A percentile compares a stretch with the other conserved stretches of the same genome.
These are phyloP conservation scores for Cherax quadricarinatus DNA, from an alignment of 1,140 invertebrate genomes.

Conservation along the genomic window DNA sequence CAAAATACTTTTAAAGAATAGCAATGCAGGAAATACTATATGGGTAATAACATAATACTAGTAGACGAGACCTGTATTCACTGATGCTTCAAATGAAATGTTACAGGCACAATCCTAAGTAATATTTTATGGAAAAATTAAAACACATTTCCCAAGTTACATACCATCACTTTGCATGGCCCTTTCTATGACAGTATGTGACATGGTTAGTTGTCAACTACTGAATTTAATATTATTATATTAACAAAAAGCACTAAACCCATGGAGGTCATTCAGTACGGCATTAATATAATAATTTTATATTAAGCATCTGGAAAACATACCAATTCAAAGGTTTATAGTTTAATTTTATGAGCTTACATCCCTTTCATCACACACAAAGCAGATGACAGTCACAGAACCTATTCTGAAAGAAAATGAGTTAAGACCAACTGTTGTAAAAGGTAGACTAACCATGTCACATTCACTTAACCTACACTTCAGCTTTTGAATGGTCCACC, in stretches of 20 bases:
- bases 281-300: not conserved
- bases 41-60: not conserved
- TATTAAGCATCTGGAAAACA: not conserved
- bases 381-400: not conserved
- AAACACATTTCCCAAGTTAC: not conserved
- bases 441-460: not conserved
- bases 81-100: not conserved
- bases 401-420: not conserved
- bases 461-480: not conserved
- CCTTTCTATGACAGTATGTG: not conserved
- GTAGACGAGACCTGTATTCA: not conserved
- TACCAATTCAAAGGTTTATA: not conserved
- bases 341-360: not conserved
- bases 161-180: slow-evolving; percentile 14
- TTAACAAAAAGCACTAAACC: not conserved
- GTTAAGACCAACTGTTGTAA: not conserved
- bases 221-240: not conserved
- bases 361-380: not conserved
- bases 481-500: slow-evolving; percentile 6
- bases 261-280: too few relatives aligned
- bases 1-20: not conserved
- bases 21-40: not conserved
- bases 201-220: not conserved
- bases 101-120: not conserved
- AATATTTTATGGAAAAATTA: slow-evolving; percentile 16